phyloP scores from a whole-genome alignment of 2,113 vertebrate genomes.

The human (Homo sapiens) region DNA sequence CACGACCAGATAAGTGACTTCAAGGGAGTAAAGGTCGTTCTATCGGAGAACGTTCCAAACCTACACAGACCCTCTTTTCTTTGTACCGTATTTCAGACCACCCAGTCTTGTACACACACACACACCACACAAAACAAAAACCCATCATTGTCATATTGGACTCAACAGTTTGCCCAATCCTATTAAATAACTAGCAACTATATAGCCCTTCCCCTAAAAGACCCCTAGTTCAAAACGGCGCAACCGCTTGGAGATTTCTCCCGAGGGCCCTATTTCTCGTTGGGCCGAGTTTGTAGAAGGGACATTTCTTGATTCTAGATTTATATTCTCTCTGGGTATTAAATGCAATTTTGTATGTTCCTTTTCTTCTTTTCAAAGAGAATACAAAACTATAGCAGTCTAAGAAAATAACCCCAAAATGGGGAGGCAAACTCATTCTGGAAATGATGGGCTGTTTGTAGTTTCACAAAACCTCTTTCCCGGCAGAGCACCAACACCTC shows the following conservation, averaged over 20 bases:
- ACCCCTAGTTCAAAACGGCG: not conserved
- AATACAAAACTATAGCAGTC: not conserved
- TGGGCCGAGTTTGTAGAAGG: not conserved
- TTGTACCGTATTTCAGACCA: not conserved
- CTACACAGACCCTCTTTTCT: not conserved
- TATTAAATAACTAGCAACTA: conserved; percentile 50
- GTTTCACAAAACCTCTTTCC: conserved; percentile 75
- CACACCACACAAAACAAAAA: not conserved
- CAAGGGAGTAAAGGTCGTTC: conserved; percentile 26
- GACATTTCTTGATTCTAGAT: not conserved
- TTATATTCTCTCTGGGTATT: not conserved
- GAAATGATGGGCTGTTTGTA: conserved; percentile 70
- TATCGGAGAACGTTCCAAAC: not conserved
- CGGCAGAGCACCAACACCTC: conserved; percentile 74
- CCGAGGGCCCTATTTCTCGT: not conserved
- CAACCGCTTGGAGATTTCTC: not conserved
- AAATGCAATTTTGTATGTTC: not conserved
- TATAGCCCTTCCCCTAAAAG: not conserved
- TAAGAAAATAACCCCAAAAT: not conserved
- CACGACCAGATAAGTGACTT: conserved; percentile 56
- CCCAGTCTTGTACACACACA: not conserved
- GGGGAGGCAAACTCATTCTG: conserved; percentile 68
- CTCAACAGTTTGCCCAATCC: conserved; percentile 47
- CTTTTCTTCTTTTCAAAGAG: conserved; percentile 15
- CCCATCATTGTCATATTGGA: not conserved